Evolutionary conservation across 2,113 vertebrate genomes (phyloP).

Genomic region (Grammomys dolichurus): DNA sequence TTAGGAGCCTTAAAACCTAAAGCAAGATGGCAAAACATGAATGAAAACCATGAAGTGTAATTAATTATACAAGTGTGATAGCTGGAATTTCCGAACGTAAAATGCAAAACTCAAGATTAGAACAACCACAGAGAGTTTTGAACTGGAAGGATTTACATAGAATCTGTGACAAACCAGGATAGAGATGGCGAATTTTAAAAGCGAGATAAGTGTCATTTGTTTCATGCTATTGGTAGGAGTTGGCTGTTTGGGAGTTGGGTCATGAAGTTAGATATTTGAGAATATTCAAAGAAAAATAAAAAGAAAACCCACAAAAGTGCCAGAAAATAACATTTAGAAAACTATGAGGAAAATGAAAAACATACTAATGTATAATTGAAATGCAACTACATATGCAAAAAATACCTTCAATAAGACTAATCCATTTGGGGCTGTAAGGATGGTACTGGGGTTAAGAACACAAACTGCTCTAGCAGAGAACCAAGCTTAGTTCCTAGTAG

Average conservation of each 20-base stretch:
- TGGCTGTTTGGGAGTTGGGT: background rate
- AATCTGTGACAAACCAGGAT: background rate
- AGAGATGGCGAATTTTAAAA: background rate
- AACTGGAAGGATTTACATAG: background rate
- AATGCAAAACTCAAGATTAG: background rate
- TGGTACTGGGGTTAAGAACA: background rate
- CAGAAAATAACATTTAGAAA: background rate
- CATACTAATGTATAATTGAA: background rate
- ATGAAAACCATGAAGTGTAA: background rate
- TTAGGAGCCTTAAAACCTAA: background rate
- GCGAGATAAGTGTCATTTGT: background rate
- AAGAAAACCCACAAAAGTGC: background rate
- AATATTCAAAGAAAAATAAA: background rate
- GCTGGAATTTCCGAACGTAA: background rate
- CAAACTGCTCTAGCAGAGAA: background rate
- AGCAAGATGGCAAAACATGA: background rate
- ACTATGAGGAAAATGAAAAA: background rate
- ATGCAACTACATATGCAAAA: background rate
- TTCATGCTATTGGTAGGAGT: background rate
- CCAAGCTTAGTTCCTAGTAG: background rate
- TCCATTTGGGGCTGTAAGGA: background rate
- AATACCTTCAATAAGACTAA: background rate
- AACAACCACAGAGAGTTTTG: background rate
- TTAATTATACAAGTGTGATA: background rate
- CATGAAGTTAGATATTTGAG: background rate